phyloP scores from a whole-genome alignment of 2,888 invertebrate genomes.

The Diplazon laetatorius region DNA sequence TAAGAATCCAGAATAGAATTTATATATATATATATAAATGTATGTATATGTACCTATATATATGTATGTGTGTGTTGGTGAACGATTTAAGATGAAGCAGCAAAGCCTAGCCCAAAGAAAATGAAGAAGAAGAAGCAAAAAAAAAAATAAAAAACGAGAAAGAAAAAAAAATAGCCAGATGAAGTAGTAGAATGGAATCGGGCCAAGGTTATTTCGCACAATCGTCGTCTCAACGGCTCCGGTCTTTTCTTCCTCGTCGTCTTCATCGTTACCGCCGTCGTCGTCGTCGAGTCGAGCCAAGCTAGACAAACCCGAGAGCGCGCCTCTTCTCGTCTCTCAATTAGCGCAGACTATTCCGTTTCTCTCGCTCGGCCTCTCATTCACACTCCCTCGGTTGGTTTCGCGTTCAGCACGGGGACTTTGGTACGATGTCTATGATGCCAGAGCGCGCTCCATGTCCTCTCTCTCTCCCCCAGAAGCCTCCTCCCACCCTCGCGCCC shows the following conservation, averaged over 20 bases:
- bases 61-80: slow-evolving; percentile 41
- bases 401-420: slow-evolving; percentile 44
- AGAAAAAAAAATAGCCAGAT: too few relatives aligned
- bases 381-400: too few relatives aligned
- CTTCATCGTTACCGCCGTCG: slow-evolving; percentile 38
- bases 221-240: slow-evolving; percentile 59
- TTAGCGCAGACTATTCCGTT: slow-evolving; percentile 57
- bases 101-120: slow-evolving; percentile 38
- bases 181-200: slow-evolving; percentile 54
- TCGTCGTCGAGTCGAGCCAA: slow-evolving; percentile 37
- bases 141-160: too few relatives aligned
- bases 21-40: too few relatives aligned
- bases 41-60: too few relatives aligned
- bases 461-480: slow-evolving; percentile 21
- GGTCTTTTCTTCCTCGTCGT: slow-evolving; percentile 62
- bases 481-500: slow-evolving; percentile 5
- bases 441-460: slow-evolving; percentile 23
- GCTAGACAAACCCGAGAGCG: slow-evolving; percentile 40
- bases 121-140: slow-evolving; percentile 44
- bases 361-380: slow-evolving; percentile 44
- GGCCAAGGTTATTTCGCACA: slow-evolving; percentile 64
- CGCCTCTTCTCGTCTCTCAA: slow-evolving; percentile 59
- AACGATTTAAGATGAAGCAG: slow-evolving; percentile 32
- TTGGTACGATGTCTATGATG: slow-evolving; percentile 36
- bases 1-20: too few relatives aligned